Conservation (phyloP, 2,888 invertebrate genomes). For the Polydrusus tereticollis region DNA sequence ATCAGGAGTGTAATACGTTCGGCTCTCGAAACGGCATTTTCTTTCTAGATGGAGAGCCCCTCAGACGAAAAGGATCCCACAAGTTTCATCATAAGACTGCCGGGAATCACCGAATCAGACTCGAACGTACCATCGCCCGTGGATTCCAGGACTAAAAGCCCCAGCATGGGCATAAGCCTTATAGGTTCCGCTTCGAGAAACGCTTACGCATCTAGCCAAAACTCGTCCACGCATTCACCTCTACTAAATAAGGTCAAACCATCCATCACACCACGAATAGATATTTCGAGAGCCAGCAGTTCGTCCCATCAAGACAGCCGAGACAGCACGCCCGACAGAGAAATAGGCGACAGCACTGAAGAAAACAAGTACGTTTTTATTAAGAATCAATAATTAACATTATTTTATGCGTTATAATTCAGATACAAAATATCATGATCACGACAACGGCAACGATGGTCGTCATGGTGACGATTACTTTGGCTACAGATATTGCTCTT, state of each 20-base stretch:
- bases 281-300: constrained; percentile 90
- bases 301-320: constrained; percentile 90
- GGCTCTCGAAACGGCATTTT: not conserved
- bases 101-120: constrained; percentile 40
- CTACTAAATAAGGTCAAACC: constrained; percentile 63
- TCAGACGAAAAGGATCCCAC: constrained; percentile 33
- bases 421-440: too few species aligned
- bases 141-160: constrained; percentile 12
- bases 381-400: too few species aligned
- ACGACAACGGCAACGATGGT: too few species aligned
- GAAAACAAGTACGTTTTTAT: constrained; percentile 55
- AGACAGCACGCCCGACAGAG: constrained; percentile 88
- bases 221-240: constrained; percentile 36
- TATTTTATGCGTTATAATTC: too few species aligned
- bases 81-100: constrained; percentile 35
- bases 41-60: constrained; percentile 45
- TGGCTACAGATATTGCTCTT: too few species aligned
- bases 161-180: constrained; percentile 27
- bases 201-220: constrained; percentile 11
- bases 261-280: constrained; percentile 86
- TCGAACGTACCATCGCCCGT: constrained; percentile 12
- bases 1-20: too few species aligned
- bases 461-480: too few species aligned
- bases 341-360: constrained; percentile 70
- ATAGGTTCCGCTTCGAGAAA: constrained; percentile 26